Evolutionary conservation across 1,140 invertebrate species (phyloP), one percentile per base, ranked within the genome.

Genomic region (Philotrypesis tridentata): DNA sequence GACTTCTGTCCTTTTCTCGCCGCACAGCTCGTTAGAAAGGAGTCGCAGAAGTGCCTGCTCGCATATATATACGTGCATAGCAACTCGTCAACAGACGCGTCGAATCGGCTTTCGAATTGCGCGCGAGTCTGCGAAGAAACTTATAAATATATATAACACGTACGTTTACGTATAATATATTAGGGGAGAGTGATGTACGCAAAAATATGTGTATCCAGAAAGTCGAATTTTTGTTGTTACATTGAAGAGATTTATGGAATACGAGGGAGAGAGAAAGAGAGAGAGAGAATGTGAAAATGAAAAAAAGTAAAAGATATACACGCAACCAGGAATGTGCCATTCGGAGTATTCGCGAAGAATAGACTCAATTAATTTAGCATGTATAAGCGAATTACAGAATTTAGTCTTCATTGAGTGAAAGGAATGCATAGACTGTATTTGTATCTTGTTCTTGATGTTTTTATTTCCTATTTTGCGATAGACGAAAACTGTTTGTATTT

Each of bases 281-380:
- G n/a, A 55, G 23, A 55, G 6, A 48, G n/a, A 61, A 68, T 55
- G 17, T 55, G 48, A 37, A 63, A 40, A 23, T 7, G 27, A 60
- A 74, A 74, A n/a, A 23, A 25, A 55, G 12, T 43, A 14, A 43
- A 43, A 43, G 12, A 55, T 1, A 43, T 12, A 55, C 70, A 76
- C 37, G 67, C 23, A 74, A 78, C 60, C 81, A 78, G 81, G 75
- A 79, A 82, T 73, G 81, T 82, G 81, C 81, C 81, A 82, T 82
- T 82, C 27, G 75, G 70, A 79, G 48, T 72, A 77, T 82, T 82
- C 40, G 37, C 43, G 74, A 78, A n/a, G 63, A 79, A 67, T 82
- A 82, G 80, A 82, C 74, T 82, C 74, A 55, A 17, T 33, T 79
- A 63, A 72, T 33, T 72, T 72, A 79, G 48, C 1, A 21, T 60